phyloP scores from a whole-genome alignment of 37 sponge, comb jelly and placozoan genomes.

The Petrosia ficiformis region DNA sequence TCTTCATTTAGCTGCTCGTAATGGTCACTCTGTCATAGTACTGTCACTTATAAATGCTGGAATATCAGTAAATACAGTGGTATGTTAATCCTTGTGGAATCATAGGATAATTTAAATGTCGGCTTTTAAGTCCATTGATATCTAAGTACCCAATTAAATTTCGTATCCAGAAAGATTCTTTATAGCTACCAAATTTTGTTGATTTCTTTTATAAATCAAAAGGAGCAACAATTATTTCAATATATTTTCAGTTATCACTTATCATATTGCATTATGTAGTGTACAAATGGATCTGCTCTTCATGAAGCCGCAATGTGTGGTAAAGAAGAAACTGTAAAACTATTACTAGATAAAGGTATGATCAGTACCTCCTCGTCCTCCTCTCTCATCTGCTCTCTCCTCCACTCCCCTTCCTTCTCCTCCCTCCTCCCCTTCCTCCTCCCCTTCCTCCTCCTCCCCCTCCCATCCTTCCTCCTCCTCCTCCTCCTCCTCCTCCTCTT shows the following conservation, averaged over 20 bases:
- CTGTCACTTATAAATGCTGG: constrained; percentile 73
- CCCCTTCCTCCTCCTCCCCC: no score
- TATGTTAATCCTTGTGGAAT: constrained; percentile 21
- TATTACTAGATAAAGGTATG: constrained; percentile 59
- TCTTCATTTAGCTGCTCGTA: constrained; percentile 81
- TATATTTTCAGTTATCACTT: neutral
- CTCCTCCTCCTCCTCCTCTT: no score
- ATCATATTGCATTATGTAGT: constrained; percentile 12
- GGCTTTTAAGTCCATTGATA: no score
- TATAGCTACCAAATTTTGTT: no score
- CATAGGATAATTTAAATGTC: no score
- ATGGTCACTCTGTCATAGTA: constrained; percentile 70
- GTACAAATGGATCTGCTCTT: constrained; percentile 52
- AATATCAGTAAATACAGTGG: constrained; percentile 59
- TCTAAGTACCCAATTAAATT: no score
- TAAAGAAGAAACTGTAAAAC: constrained; percentile 63
- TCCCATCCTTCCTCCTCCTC: no score
- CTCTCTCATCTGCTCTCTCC: neutral
- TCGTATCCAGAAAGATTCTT: no score
- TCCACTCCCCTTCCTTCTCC: no score
- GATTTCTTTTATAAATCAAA: no score
- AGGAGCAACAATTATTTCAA: no score
- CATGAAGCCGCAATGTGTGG: constrained; percentile 81
- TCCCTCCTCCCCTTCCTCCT: no score
- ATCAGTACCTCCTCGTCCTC: neutral